phyloP scores from a whole-genome alignment of 2,888 invertebrate species.

The Tuberolachnus salignus region DNA sequence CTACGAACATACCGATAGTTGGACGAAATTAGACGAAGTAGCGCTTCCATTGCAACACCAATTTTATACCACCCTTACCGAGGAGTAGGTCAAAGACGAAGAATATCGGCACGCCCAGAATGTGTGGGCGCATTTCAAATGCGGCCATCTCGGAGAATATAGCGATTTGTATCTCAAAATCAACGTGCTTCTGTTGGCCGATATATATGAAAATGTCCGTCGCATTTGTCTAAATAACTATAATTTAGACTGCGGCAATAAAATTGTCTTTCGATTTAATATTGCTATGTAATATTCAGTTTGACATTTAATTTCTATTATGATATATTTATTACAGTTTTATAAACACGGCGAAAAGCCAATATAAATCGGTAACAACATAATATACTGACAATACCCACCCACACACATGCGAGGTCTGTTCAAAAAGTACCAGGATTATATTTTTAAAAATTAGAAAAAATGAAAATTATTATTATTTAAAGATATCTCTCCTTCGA shows the following conservation, averaged over 20 bases:
- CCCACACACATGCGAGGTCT: too few relatives aligned
- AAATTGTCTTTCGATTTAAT: too few relatives aligned
- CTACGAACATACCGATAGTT: slow-evolving; percentile 59
- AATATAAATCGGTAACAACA: too few relatives aligned
- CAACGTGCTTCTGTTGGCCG: slow-evolving; percentile 61
- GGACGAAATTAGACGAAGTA: slow-evolving; percentile 54
- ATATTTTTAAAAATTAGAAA: too few relatives aligned
- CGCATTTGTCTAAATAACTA: slow-evolving; percentile 60
- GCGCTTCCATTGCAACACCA: slow-evolving; percentile 58
- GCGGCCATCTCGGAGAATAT: slow-evolving; percentile 61
- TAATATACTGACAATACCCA: too few relatives aligned
- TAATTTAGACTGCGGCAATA: slow-evolving; percentile 61
- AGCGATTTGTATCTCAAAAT: slow-evolving; percentile 61
- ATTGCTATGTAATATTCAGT: too few relatives aligned
- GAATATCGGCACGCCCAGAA: slow-evolving; percentile 61
- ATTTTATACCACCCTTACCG: slow-evolving; percentile 59
- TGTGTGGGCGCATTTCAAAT: slow-evolving; percentile 61
- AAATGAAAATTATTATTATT: too few relatives aligned
- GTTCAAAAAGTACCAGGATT: too few relatives aligned
- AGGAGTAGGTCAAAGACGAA: slow-evolving; percentile 58
- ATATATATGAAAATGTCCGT: slow-evolving; percentile 62
- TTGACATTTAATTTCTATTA: too few relatives aligned
- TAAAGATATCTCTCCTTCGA: too few relatives aligned
- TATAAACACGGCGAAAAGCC: too few relatives aligned
- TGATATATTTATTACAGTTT: too few relatives aligned